Evolutionary conservation across 2,797 vertebrate genomes (phyloP).

Genomic region (Spheniscus humboldti): DNA sequence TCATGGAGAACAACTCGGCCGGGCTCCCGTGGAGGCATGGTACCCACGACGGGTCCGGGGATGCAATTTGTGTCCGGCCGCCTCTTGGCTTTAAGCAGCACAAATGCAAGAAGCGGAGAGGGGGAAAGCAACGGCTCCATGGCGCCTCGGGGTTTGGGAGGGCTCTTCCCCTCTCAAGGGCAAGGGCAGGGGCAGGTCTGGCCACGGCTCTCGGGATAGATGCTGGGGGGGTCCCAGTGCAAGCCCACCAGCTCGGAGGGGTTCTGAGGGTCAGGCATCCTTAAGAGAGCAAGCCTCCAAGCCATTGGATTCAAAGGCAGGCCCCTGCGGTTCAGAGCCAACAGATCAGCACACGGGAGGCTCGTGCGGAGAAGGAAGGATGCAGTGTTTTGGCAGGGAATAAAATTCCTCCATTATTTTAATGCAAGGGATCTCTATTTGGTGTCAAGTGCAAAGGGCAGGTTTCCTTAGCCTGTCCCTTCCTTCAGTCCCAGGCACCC

Average conservation of each 20-base stretch:
- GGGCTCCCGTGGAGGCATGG: background rate
- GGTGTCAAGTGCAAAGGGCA: background rate
- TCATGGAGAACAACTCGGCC: background rate
- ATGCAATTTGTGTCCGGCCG: background rate
- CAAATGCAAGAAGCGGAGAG: background rate
- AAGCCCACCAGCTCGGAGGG: background rate
- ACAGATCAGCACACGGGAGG: background rate
- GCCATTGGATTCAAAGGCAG: background rate
- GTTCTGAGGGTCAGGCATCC: background rate
- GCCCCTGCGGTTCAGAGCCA: background rate
- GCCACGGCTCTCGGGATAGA: background rate
- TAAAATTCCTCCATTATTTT: background rate
- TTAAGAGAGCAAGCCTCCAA: background rate
- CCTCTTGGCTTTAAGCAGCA: background rate
- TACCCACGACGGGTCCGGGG: background rate
- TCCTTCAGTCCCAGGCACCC: fast-evolving
- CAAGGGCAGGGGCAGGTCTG: background rate
- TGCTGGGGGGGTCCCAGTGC: background rate
- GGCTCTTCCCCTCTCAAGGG: background rate
- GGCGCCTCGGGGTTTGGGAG: fast-evolving
- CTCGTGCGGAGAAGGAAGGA: background rate
- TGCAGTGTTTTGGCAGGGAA: background rate
- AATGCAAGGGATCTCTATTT: background rate
- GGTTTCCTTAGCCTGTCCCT: background rate
- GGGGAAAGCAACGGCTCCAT: background rate